Evolutionary conservation across 2,888 invertebrate species (phyloP).

Genomic region (Augiades crinisus): DNA sequence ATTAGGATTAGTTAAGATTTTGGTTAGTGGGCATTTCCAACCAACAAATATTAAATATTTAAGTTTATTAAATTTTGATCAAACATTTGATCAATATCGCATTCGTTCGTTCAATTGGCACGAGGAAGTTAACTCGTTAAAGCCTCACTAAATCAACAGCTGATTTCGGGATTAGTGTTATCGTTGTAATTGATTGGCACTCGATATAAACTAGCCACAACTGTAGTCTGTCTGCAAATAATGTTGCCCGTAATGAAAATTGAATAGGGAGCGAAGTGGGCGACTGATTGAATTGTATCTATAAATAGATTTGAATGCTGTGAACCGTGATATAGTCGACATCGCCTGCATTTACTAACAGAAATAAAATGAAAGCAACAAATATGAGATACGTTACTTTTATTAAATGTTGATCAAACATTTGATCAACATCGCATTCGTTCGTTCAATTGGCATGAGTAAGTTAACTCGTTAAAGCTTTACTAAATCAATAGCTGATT

Average conservation of each 20-base stretch:
- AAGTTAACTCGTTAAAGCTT: background rate
- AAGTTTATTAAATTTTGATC: no score
- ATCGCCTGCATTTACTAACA: background rate
- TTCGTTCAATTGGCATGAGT: no score
- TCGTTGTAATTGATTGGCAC: slow-evolving; percentile 1
- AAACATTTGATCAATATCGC: background rate
- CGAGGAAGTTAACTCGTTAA: background rate
- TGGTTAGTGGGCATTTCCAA: no score
- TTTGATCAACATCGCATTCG: background rate
- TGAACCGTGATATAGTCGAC: slow-evolving; percentile 24
- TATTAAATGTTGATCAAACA: no score
- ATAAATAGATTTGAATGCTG: slow-evolving; percentile 30
- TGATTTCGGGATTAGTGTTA: background rate
- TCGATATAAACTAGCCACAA: slow-evolving; percentile 1
- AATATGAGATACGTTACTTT: no score
- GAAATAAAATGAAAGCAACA: no score
- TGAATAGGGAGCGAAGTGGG: slow-evolving; percentile 16
- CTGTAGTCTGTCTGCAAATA: background rate
- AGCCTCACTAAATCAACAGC: background rate
- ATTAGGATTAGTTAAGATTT: no score
- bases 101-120: background rate
- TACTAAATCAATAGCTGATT: background rate
- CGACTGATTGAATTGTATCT: slow-evolving; percentile 22
- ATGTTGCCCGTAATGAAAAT: slow-evolving; percentile 18
- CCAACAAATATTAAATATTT: no score